Evolutionary conservation across 2,113 vertebrate species (phyloP).

Genomic region (Gadus chalcogrammus): DNA sequence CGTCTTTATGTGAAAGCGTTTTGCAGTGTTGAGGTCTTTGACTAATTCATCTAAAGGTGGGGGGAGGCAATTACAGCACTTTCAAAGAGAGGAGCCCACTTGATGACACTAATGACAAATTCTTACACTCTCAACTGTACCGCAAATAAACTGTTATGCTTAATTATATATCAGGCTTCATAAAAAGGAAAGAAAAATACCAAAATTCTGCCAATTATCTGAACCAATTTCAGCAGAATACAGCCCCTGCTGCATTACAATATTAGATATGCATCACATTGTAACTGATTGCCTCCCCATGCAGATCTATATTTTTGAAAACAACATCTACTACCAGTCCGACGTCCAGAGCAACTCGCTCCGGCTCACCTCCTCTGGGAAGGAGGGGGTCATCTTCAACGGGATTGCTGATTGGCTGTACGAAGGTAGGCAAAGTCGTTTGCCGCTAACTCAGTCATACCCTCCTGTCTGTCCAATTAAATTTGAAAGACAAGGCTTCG

Average conservation of each 20-base stretch:
- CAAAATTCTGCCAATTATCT: neutral
- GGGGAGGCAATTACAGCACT: too few species aligned
- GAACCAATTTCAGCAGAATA: too few species aligned
- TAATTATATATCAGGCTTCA: neutral
- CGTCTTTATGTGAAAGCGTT: too few species aligned
- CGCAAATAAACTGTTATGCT: too few species aligned
- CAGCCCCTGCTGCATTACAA: neutral
- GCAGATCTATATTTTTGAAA: conserved; percentile 98
- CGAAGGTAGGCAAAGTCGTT: conserved; percentile 76
- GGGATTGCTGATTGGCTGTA: conserved; percentile 97
- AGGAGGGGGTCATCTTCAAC: conserved; percentile 92
- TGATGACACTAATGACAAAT: too few species aligned
- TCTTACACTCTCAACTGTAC: too few species aligned
- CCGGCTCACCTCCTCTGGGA: conserved; percentile 91
- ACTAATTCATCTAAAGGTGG: too few species aligned
- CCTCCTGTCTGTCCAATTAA: too few species aligned
- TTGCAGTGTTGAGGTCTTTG: too few species aligned
- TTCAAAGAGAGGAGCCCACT: too few species aligned
- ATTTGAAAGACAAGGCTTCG: too few species aligned
- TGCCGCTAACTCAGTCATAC: too few species aligned
- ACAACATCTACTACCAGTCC: conserved; percentile 98
- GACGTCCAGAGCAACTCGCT: conserved; percentile 92
- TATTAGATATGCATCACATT: neutral
- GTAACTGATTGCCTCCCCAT: neutral
- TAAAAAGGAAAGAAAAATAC: neutral